These are phyloP conservation scores for Pandemis cinnamomeana DNA, from an alignment of 2,888 invertebrate species.

Conservation along the genomic window DNA sequence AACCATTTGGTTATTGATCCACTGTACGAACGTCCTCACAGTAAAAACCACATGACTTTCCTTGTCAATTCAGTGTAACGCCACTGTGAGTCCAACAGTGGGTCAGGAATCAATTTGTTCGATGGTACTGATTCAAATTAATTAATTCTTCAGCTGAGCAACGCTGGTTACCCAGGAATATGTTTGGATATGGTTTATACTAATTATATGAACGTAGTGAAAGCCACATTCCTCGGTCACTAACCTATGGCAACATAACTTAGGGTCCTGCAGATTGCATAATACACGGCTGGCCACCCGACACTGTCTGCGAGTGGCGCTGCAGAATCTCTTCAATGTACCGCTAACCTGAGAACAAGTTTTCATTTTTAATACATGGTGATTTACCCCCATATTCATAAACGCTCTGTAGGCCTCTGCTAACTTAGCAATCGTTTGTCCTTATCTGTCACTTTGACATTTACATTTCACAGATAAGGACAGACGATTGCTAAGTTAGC, in stretches of 20 bases:
- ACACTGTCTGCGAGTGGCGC: slow-evolving; percentile 5
- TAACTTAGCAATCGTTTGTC: too few relatives aligned
- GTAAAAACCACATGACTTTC: too few relatives aligned
- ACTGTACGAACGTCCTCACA: not conserved
- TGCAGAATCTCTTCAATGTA: slow-evolving; percentile 17
- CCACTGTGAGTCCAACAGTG: too few relatives aligned
- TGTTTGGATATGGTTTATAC: not conserved
- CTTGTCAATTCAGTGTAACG: too few relatives aligned
- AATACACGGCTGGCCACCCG: slow-evolving; percentile 19
- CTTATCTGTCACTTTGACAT: too few relatives aligned
- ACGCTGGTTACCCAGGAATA: not conserved
- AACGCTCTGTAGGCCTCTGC: too few relatives aligned
- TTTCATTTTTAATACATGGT: too few relatives aligned
- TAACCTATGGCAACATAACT: slow-evolving; percentile 43
- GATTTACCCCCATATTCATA: too few relatives aligned
- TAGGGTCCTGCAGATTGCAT: slow-evolving; percentile 8
- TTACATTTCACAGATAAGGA: too few relatives aligned
- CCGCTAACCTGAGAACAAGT: not conserved
- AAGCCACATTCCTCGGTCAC: slow-evolving; percentile 28
- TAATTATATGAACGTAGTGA: not conserved
- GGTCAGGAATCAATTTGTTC: too few relatives aligned
- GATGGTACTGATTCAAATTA: not conserved
- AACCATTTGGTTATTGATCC: not conserved
- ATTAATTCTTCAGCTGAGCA: not conserved
- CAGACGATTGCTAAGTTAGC: too few relatives aligned